Conservation (phyloP, 2,888 invertebrate species). For the Drosophila paranaensis region DNA sequence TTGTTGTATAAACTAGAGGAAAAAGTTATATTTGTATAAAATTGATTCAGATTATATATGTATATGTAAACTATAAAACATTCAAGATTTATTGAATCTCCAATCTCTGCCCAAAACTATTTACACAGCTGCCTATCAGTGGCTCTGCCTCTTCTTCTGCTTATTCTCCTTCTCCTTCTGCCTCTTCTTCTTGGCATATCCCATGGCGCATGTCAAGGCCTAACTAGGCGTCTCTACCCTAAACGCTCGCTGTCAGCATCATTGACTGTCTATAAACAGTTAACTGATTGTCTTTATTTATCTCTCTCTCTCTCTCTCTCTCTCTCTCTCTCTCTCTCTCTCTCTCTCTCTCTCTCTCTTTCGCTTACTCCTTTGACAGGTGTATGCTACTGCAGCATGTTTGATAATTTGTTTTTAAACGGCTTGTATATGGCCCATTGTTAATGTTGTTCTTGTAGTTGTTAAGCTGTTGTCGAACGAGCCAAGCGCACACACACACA, state of each 20-base stretch:
- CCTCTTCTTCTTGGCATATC: neutral
- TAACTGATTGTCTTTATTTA: constrained; percentile 12
- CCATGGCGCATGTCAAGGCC: constrained; percentile 42
- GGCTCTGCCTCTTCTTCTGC: neutral
- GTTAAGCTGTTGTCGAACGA: constrained; percentile 62
- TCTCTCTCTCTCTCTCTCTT: constrained; percentile 23
- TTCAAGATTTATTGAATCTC: no score
- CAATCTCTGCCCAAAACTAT: neutral
- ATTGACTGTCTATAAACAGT: constrained; percentile 55
- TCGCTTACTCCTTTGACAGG: constrained; percentile 57
- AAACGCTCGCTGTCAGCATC: constrained; percentile 39
- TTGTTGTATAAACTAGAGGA: neutral
- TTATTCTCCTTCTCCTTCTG: neutral
- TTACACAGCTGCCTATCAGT: neutral
- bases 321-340: constrained; percentile 3
- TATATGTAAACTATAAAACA: no score
- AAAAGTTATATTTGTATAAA: neutral
- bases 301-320: constrained; percentile 28
- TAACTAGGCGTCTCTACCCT: constrained; percentile 7
- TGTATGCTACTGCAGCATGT: constrained; percentile 62
- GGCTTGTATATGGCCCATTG: constrained; percentile 53
- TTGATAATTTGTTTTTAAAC: constrained; percentile 80
- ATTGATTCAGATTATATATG: neutral
- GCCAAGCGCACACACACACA: constrained; percentile 56
- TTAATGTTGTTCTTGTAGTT: constrained; percentile 39